Conservation (phyloP, 1,140 invertebrate species). For the Pseudomyrmex dendroicus region DNA sequence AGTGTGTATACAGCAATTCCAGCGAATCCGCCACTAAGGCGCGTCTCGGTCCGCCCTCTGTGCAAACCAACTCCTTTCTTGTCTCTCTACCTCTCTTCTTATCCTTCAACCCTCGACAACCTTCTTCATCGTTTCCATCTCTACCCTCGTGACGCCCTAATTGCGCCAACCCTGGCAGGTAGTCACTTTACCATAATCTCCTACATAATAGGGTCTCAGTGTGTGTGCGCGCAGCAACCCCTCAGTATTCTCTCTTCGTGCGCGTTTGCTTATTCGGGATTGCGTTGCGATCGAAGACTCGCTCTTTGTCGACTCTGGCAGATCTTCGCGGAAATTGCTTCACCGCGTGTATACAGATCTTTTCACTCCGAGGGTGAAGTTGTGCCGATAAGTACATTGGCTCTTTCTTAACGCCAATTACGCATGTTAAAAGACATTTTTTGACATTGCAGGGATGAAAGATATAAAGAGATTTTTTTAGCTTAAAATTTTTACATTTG, state of each 20-base stretch:
- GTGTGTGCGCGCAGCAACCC: conserved; percentile 1
- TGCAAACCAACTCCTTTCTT: conserved; percentile 72
- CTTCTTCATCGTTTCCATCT: conserved; percentile 59
- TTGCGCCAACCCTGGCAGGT: conserved; percentile 77
- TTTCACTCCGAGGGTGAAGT: conserved; percentile 14
- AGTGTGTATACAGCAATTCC: conserved; percentile 21
- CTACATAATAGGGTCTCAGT: conserved; percentile 78
- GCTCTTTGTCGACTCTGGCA: conserved; percentile 45
- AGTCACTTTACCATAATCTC: conserved; percentile 82
- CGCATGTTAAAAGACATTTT: conserved; percentile 17
- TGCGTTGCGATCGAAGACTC: conserved; percentile 46
- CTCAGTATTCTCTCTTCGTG: conserved; percentile 31
- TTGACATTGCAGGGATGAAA: neutral
- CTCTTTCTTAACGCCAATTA: conserved; percentile 42
- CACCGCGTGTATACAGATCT: neutral
- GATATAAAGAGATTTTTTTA: conserved; percentile 1
- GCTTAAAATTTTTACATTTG: neutral
- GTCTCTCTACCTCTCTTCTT: conserved; percentile 37
- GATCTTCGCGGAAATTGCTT: conserved; percentile 45
- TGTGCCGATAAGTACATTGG: conserved; percentile 11
- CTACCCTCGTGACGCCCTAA: conserved; percentile 66
- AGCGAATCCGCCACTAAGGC: conserved; percentile 22
- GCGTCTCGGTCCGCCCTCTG: conserved; percentile 70
- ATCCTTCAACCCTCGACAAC: conserved; percentile 59
- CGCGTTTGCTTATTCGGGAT: neutral